Percentiles rank a stretch among this genome's conserved stretches.
These are phyloP conservation scores for Clinocottus analis DNA, from an alignment of 2,113 vertebrate species.

Conservation along the genomic window DNA sequence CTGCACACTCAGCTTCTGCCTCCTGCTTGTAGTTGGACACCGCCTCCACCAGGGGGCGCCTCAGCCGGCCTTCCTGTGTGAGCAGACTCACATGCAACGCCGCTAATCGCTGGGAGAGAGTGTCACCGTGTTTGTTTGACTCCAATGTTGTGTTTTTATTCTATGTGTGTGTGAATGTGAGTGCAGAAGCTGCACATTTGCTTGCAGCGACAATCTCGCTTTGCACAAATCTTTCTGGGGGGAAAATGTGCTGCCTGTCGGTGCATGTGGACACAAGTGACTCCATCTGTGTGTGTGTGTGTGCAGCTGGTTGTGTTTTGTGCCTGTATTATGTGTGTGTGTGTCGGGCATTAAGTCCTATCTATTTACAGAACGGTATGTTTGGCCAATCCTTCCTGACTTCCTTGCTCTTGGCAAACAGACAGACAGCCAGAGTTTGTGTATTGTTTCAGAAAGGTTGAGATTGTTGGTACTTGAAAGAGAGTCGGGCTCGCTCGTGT, in stretches of 20 bases:
- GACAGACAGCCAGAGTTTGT: conserved; percentile 71
- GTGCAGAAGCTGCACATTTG: conserved; percentile 33
- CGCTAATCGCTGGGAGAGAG: neutral
- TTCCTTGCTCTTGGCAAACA: conserved; percentile 79
- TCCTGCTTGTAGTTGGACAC: conserved; percentile 33
- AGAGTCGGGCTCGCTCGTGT: conserved; percentile 59
- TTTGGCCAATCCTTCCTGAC: conserved; percentile 76
- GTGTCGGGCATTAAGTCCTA: conserved; percentile 61
- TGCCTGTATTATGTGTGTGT: conserved; percentile 39
- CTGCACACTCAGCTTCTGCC: neutral
- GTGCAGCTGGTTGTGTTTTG: conserved; percentile 61
- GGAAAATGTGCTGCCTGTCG: conserved; percentile 51
- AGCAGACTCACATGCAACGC: neutral
- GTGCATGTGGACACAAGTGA: conserved; percentile 67
- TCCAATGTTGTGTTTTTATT: conserved; percentile 5
- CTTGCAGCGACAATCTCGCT: conserved; percentile 43
- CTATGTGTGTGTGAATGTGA: conserved; percentile 38
- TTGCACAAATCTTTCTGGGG: conserved; percentile 51
- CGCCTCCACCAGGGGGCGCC: conserved; percentile 44
- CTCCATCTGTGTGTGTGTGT: conserved; percentile 45
- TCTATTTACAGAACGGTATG: conserved; percentile 78
- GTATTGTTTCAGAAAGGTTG: conserved; percentile 70
- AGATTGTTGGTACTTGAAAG: conserved; percentile 79
- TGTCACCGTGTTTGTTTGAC: conserved; percentile 26
- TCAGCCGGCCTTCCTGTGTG: neutral